Evolutionary conservation across 2,797 vertebrate species (phyloP).

Genomic region (Platyrinchus mystaceus): DNA sequence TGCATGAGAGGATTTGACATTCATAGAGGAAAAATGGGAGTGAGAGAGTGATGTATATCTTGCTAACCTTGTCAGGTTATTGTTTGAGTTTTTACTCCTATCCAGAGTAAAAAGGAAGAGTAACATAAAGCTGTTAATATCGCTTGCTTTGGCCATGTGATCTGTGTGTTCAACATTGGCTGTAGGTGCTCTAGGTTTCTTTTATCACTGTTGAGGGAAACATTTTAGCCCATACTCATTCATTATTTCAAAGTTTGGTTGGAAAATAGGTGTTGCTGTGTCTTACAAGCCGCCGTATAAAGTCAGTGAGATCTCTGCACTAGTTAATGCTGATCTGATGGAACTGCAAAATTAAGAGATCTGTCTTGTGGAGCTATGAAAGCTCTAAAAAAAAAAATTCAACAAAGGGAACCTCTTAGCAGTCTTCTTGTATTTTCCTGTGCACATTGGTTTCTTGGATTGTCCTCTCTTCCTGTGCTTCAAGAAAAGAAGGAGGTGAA

Average conservation of each 20-base stretch:
- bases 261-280: neutral
- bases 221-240: neutral
- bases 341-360: neutral
- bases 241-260: neutral
- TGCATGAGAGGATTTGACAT: neutral
- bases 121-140: neutral
- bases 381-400: neutral
- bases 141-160: neutral
- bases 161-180: neutral
- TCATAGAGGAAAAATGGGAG: neutral
- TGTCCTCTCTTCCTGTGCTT: neutral
- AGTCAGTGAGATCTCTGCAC: neutral
- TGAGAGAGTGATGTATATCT: neutral
- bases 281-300: neutral
- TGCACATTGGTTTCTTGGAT: neutral
- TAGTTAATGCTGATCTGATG: neutral
- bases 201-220: neutral
- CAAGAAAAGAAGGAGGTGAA: neutral
- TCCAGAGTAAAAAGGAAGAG: neutral
- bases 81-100: neutral
- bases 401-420: neutral
- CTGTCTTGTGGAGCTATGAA: neutral
- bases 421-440: neutral
- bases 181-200: neutral
- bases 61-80: neutral